Percentiles rank a stretch among this genome's conserved stretches.
Evolutionary conservation across 2,113 vertebrate genomes (phyloP).

Genomic region (Smithornis capensis): DNA sequence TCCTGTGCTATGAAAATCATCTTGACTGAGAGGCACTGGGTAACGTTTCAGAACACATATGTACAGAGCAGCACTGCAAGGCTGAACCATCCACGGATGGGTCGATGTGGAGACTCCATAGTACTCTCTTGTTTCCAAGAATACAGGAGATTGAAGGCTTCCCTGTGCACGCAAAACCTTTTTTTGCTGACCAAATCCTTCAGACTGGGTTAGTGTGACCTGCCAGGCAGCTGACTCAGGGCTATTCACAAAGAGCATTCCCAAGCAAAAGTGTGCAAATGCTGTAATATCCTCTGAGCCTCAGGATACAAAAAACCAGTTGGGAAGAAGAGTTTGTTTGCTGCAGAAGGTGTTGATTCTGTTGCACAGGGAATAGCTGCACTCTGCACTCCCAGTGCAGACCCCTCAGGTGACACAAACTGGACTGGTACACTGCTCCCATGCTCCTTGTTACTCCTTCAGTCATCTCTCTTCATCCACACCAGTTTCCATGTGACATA

Average conservation of each 20-base stretch:
- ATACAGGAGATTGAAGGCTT: background rate
- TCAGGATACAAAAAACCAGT: background rate
- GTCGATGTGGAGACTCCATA: background rate
- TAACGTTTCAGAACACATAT: background rate
- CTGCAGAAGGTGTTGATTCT: background rate
- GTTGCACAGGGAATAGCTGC: background rate
- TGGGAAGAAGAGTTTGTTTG: background rate
- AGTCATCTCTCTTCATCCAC: background rate
- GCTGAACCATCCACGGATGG: fast-evolving
- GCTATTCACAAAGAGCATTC: background rate
- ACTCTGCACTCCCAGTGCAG: background rate
- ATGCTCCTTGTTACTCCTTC: background rate
- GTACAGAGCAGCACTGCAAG: background rate
- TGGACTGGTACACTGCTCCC: fast-evolving
- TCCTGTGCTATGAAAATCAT: background rate
- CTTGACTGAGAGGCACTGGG: background rate
- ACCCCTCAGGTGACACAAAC: background rate
- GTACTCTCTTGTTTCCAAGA: background rate
- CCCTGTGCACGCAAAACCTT: background rate
- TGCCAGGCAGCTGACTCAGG: background rate
- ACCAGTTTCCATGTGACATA: background rate
- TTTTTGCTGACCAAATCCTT: background rate
- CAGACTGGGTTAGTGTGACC: fast-evolving
- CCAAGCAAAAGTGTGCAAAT: background rate
- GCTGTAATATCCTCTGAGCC: background rate